These are phyloP conservation scores for Champsocephalus gunnari DNA, from an alignment of 2,797 vertebrate genomes.

Conservation along the genomic window DNA sequence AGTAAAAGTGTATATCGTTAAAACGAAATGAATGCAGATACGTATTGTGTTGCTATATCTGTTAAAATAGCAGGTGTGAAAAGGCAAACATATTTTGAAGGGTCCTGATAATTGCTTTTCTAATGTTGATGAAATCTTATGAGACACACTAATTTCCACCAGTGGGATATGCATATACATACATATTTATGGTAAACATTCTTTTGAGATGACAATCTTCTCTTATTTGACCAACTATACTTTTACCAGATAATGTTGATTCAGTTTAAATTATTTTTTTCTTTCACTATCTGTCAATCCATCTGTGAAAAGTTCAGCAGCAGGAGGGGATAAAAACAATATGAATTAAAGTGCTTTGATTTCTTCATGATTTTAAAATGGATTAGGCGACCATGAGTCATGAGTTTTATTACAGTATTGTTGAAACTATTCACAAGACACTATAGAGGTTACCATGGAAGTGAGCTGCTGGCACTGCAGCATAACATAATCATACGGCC, in stretches of 20 bases:
- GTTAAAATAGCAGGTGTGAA: slow-evolving; percentile 43
- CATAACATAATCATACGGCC: slow-evolving; percentile 12
- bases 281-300: not conserved
- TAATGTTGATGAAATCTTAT: slow-evolving; percentile 1
- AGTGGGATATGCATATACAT: slow-evolving; percentile 17
- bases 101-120: slow-evolving; percentile 40
- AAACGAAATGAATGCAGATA: slow-evolving; percentile 18
- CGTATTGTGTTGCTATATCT: slow-evolving; percentile 26
- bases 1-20: not conserved
- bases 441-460: slow-evolving; percentile 44
- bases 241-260: not conserved
- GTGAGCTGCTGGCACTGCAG: slow-evolving; percentile 28
- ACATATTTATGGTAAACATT: not conserved
- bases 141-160: slow-evolving; percentile 25
- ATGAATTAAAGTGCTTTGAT: not conserved
- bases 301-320: not conserved
- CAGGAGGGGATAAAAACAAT: not conserved
- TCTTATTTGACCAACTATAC: not conserved
- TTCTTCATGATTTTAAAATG: not conserved
- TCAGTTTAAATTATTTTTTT: not conserved
- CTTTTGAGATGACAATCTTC: not conserved
- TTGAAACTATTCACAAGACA: not conserved
- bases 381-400: not conserved
- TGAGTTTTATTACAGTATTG: not conserved
- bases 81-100: slow-evolving; percentile 36